Evolutionary conservation across 1,140 invertebrate genomes (phyloP).

Genomic region (Papilio polyxenes): DNA sequence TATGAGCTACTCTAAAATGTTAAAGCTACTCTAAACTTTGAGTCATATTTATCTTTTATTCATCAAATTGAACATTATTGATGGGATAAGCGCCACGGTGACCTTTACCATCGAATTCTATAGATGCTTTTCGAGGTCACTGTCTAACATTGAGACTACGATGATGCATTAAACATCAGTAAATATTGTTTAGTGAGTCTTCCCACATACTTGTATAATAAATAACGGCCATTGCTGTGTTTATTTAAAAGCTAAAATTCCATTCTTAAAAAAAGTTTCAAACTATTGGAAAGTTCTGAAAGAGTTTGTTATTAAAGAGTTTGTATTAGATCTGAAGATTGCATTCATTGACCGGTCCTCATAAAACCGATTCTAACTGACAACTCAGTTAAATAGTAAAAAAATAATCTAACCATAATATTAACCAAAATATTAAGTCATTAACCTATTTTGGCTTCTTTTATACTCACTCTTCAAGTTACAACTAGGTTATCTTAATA

Average conservation of each 20-base stretch:
- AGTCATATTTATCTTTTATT: not conserved
- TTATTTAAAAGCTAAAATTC: not conserved
- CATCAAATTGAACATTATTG: not conserved
- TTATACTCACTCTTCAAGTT: not conserved
- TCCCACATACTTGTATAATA: not conserved
- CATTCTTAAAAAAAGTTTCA: not conserved
- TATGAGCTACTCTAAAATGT: not conserved
- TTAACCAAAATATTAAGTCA: not conserved
- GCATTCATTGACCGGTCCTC: not conserved
- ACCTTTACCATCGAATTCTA: constrained; percentile 26
- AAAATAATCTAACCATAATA: not conserved
- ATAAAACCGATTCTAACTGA: not conserved
- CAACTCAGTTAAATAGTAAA: not conserved
- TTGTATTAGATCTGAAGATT: not conserved
- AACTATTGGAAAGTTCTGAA: too few relatives aligned
- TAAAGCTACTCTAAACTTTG: not conserved
- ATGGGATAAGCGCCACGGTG: constrained; percentile 8
- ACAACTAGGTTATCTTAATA: constrained; percentile 17
- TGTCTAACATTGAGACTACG: constrained; percentile 19
- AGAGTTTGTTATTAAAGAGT: not conserved
- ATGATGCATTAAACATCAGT: constrained; percentile 17
- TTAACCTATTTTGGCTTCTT: not conserved
- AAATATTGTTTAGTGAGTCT: not conserved
- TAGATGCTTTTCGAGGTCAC: constrained; percentile 14
- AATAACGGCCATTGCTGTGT: not conserved